Conservation (phyloP, 2,797 vertebrate species). For the Euthynnus affinis region DNA sequence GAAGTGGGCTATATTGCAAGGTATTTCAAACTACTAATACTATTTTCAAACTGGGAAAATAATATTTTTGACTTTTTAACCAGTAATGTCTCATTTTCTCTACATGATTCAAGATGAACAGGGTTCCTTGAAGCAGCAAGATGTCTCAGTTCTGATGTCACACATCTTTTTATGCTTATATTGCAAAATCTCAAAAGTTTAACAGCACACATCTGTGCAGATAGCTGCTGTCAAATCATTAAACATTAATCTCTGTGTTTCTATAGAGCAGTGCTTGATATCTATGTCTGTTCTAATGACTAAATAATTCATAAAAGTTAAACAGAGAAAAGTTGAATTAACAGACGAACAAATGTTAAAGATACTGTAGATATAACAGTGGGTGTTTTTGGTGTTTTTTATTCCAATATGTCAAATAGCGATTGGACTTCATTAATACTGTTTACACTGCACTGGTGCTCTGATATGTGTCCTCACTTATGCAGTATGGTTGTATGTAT, state of each 20-base stretch:
- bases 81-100: not conserved
- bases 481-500: constrained; percentile 32
- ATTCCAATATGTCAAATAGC: constrained; percentile 12
- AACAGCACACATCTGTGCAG: not conserved
- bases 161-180: not conserved
- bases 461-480: constrained; percentile 16
- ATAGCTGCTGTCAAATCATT: constrained; percentile 5
- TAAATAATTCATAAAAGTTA: constrained; percentile 39
- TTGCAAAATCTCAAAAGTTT: constrained; percentile 12
- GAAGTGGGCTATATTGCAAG: not conserved
- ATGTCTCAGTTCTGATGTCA: constrained; percentile 3
- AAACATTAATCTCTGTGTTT: constrained; percentile 24
- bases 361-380: not conserved
- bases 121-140: constrained; percentile 3
- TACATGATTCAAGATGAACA: not conserved
- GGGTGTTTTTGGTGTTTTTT: constrained; percentile 16
- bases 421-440: constrained; percentile 21
- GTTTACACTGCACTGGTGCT: constrained; percentile 9
- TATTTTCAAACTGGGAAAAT: not conserved
- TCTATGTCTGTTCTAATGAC: constrained; percentile 34
- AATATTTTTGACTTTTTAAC: not conserved
- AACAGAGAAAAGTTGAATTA: constrained; percentile 33
- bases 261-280: constrained; percentile 32
- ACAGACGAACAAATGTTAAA: constrained; percentile 20
- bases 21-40: not conserved